Percentiles rank a stretch among this genome's conserved stretches.
These are phyloP conservation scores for Dreissena polymorpha DNA, from an alignment of 1,140 invertebrate species.

Conservation along the genomic window DNA sequence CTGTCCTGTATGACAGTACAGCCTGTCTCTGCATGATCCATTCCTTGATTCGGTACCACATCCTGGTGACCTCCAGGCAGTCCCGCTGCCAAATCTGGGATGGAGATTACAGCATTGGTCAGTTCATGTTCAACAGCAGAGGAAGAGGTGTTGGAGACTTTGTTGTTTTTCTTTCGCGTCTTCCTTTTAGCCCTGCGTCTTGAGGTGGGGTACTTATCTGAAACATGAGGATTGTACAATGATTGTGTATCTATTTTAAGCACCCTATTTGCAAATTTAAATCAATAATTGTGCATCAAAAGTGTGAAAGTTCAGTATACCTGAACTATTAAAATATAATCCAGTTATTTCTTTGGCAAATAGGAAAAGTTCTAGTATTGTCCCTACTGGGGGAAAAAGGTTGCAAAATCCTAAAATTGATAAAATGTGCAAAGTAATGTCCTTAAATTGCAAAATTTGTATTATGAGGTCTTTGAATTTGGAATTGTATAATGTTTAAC, in stretches of 20 bases:
- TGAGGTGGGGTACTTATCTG: too few relatives aligned
- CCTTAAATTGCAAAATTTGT: too few relatives aligned
- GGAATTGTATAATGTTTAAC: too few relatives aligned
- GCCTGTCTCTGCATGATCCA: too few relatives aligned
- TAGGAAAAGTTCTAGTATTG: too few relatives aligned
- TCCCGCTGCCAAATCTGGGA: not conserved
- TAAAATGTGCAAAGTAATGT: too few relatives aligned
- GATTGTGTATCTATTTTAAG: not conserved
- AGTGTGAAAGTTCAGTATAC: not conserved
- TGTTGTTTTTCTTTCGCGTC: not conserved
- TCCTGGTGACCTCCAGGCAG: not conserved
- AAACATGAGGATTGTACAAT: not conserved
- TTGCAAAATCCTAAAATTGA: too few relatives aligned
- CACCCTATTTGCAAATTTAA: not conserved
- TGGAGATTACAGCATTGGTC: conserved; percentile 32
- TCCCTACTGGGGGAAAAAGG: too few relatives aligned
- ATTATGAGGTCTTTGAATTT: too few relatives aligned
- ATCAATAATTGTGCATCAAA: not conserved
- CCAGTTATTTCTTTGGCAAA: too few relatives aligned
- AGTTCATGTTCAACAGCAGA: conserved; percentile 15
- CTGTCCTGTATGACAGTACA: too few relatives aligned
- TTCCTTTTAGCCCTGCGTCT: not conserved
- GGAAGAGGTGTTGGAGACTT: not conserved
- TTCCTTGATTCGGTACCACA: not conserved
- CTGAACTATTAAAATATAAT: too few relatives aligned